Conservation (phyloP, 2,888 invertebrate species). For the Dorcus parallelipipedus region DNA sequence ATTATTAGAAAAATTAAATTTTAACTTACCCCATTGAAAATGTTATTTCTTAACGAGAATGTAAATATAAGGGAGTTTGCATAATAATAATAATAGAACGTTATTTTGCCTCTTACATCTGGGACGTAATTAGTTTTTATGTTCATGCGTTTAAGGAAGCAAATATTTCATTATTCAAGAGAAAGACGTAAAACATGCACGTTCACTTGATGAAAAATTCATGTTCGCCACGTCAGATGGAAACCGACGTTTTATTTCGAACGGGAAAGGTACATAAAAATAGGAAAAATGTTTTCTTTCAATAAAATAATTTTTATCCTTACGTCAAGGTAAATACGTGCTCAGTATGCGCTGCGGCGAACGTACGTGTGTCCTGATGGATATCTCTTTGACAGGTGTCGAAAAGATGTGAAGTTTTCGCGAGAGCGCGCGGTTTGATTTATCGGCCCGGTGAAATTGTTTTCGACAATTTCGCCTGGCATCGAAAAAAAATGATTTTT, state of each 20-base stretch:
- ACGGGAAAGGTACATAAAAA: background rate
- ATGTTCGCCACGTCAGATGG: background rate
- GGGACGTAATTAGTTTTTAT: no score
- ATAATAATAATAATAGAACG: no score
- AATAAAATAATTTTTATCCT: background rate
- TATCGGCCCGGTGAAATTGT: constrained; percentile 23
- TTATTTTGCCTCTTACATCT: no score
- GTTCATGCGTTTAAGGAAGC: no score
- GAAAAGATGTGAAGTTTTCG: constrained; percentile 27
- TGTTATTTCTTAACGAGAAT: no score
- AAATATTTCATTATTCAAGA: no score
- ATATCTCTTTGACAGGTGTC: constrained; percentile 27
- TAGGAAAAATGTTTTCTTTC: background rate
- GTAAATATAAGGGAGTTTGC: no score
- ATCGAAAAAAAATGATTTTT: constrained; percentile 10
- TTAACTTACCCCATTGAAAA: no score
- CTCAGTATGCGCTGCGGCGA: constrained; percentile 1
- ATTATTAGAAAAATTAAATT: no score
- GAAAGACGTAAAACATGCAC: no score
- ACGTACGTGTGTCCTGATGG: constrained; percentile 15
- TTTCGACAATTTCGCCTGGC: constrained; percentile 20
- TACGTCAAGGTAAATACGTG: constrained; percentile 4
- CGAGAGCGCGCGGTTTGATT: constrained; percentile 26
- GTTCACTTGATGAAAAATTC: no score
- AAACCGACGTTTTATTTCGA: background rate